Evolutionary conservation across 1,140 invertebrate species (phyloP), one percentile per base, ranked within the genome.

Genomic region (Aphis gossypii): DNA sequence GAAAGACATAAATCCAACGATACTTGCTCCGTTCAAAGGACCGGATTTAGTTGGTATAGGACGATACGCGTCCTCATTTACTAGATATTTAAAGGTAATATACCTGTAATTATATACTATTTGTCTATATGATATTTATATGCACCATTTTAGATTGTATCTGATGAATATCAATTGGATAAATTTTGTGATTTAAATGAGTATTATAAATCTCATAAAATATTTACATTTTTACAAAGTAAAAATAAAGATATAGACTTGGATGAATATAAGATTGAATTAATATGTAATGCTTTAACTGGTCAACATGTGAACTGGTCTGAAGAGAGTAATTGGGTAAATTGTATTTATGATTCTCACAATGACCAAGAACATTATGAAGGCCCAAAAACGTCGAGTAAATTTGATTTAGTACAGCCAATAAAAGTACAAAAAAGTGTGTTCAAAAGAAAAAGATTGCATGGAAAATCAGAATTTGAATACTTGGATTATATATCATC

Each of bases 381-480:
- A 35, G 14, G 0, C 0, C 3, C 30, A 20, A 76, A n/a, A 18
- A n/a, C 1, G 18, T n/a, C 60, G 2, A 76, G 60, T 76, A 35
- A 35, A 76, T 18, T 18, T 18, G n/a, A n/a, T 76, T 5, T 2
- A 51, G 18, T 35, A 76, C 60, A 30, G 14, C 48, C 7, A 25
- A 54, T 38, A 51, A 25, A 30, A 11, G 11, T 46, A 46, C 44
- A 21, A 84, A 38, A 41, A 84, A 76, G 18, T 56, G 14, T 18
- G 7, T 93, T 86, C 44, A 30, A 44, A n/a, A 86, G 92, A 56
- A 48, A 41, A 51, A 83, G 82, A 44, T 35, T 93, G 11, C 76
- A 30, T 11, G 23, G 14, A 8, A 93, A 84, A 41, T 44, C 92
- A 56, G 92, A 93, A 86, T 86, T 93, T 21, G 92, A 93, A 41